Evolutionary conservation across 2,113 vertebrate genomes (phyloP), one percentile per base, ranked within the genome.

Genomic region (Bombycilla garrulus): DNA sequence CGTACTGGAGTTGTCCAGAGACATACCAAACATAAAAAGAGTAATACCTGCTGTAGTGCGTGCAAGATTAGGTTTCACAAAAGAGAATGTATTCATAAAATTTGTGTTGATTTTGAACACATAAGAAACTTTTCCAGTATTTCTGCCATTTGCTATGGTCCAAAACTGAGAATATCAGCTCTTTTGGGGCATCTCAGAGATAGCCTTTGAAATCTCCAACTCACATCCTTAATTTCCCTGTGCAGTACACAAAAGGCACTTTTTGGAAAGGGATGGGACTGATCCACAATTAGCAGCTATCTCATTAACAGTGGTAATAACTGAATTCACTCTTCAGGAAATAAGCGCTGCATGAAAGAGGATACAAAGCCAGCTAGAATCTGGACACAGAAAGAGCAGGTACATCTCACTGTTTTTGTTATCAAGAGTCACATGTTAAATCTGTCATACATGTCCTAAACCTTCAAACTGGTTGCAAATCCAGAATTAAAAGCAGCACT

Each of bases 341-440:
- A 5, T 31, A 64, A 67, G 28, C 40, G 20, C 13, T 72, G 31
- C 36, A 5, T 18, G 38, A 69, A 65, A 80, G 15, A 61, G 13
- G 17, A 67, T 18, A 36, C 4, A 35, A 0, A 54, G 6, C 20
- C 51, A 60, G 54, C 53, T 29, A 0, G 0, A 81, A 67, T 33
- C 22, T 25, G 31, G 65, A 51, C 48, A 74, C 24, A 76, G 64
- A 88, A 56, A 15, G 11, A 62, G 22, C 13, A 87, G 31, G 6
- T 31, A 13, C 21, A 45, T 65, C 36, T 81, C 12, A 4, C 29
- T 53, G 12, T 15, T 86, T 82, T 62, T 74, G n/a, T 58, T 10
- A 44, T 10, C 54, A 48, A 76, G 10, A 67, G 25, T 18, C 36
- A 61, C 19, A 8, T 3, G 12, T 51, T 40, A 17, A 38, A 71